phyloP scores from a whole-genome alignment of 2,797 vertebrate genomes.

The Centropyge bicolor region DNA sequence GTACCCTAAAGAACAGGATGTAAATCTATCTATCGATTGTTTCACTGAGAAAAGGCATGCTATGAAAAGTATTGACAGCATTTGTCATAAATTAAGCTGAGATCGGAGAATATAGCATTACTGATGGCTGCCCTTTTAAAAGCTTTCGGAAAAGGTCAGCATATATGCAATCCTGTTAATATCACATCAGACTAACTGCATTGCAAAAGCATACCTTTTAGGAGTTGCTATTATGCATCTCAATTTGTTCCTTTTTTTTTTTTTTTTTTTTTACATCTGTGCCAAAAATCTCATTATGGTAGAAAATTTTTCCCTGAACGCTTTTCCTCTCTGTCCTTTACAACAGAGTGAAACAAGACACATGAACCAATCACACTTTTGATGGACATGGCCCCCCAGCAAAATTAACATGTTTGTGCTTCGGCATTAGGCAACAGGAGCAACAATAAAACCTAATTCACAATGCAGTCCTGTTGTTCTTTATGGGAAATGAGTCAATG shows the following conservation, averaged over 20 bases:
- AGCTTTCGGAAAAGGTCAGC: constrained; percentile 67
- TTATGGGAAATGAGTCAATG: constrained; percentile 45
- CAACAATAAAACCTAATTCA: constrained; percentile 40
- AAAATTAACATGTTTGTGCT: constrained; percentile 42
- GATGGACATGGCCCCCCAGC: constrained; percentile 36
- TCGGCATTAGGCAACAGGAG: constrained; percentile 45
- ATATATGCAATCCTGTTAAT: constrained; percentile 38
- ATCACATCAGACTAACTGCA: constrained; percentile 20
- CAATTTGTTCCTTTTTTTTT: not conserved
- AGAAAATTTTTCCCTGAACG: not conserved
- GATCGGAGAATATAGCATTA: constrained; percentile 60
- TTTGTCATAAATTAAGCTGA: constrained; percentile 67
- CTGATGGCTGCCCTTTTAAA: constrained; percentile 71
- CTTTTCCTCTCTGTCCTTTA: not conserved
- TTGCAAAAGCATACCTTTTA: constrained; percentile 25
- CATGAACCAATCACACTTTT: constrained; percentile 17
- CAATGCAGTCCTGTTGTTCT: constrained; percentile 26
- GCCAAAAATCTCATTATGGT: not conserved
- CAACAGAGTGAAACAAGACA: constrained; percentile 6
- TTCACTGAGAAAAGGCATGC: constrained; percentile 56
- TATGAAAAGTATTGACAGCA: constrained; percentile 60
- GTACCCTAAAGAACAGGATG: constrained; percentile 29
- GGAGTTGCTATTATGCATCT: not conserved
- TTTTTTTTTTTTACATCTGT: not conserved
- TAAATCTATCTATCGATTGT: constrained; percentile 65